A percentile compares a stretch with the other conserved stretches of the same genome.
Conservation (phyloP, 2,888 invertebrate genomes). For the Limnephilus auricula region DNA sequence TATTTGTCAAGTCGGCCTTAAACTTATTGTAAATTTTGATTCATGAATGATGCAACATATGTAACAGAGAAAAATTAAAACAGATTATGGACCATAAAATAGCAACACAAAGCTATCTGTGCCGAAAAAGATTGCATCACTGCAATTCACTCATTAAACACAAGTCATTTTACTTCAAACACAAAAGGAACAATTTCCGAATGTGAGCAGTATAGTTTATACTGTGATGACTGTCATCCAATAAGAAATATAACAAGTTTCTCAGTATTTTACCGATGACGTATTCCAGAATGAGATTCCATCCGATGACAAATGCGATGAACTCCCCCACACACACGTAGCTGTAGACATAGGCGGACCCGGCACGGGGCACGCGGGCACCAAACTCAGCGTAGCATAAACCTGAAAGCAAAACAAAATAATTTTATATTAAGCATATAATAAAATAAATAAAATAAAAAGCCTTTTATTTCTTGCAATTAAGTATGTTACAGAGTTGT, state of each 20-base stretch:
- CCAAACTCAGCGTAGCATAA: conserved; percentile 95
- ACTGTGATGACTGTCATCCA: background rate
- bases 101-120: background rate
- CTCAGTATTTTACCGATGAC: conserved; percentile 80
- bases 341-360: conserved; percentile 93
- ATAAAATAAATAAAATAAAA: too few relatives aligned
- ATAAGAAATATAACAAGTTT: conserved; percentile 15
- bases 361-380: conserved; percentile 88
- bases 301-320: conserved; percentile 91
- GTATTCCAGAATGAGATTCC: conserved; percentile 93
- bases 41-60: background rate
- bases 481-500: too few relatives aligned
- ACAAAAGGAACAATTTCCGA: background rate
- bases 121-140: background rate
- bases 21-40: background rate
- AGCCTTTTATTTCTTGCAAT: too few relatives aligned
- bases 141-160: background rate
- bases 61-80: background rate
- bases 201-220: background rate
- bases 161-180: background rate
- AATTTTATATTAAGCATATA: background rate
- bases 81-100: background rate
- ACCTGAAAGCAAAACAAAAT: conserved; percentile 74
- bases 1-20: too few relatives aligned
- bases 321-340: conserved; percentile 93